Evolutionary conservation across 2,797 vertebrate species (phyloP), one percentile per base, ranked within the genome.

Genomic region (Melopsittacus undulatus): DNA sequence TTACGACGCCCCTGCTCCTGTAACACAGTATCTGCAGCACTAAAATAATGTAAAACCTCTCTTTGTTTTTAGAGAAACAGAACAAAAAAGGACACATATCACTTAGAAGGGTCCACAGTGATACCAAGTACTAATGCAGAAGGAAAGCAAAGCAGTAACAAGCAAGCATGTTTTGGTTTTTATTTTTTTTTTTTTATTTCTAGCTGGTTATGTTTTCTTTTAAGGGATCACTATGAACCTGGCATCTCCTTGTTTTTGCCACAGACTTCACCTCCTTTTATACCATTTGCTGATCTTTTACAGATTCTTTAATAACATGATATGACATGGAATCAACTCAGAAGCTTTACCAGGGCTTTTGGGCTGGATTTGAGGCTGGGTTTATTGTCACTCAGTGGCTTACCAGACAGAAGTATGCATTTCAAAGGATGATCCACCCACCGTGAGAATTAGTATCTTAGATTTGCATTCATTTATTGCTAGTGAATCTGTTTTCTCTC

Each of bases 401-500:
- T 73, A 61, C 49, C 62, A 81, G 69, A 66, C 1, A 51, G 38
- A 46, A 42, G 51, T 22, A 13, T 19, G 20, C 36, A 18, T 91
- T 96, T 95, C 48, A 51, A 63, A 81, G 66, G 79, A 54, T 57
- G 74, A 88, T 40, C 88, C 83, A 75, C 94, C 83, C 88, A 75
- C 70, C 30, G 11, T 10, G 51, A 91, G 92, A 89, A 97, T 56
- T 51, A 90, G 87, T n/a, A 56, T 76, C 26, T 78, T 36, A 13
- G 36, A 34, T 34, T 42, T 75, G 64, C 87, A 72, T 87, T 89
- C 46, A 26, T 45, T 89, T 61, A 79, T 48, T 72, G 59, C 77
- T 75, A 79, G 43, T 1, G 4, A 69, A 69, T 82, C 79, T 15
- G 11, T 67, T 87, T 89, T 77, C 69, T 72, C 62, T 52, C 64